Percentiles rank a stretch among this genome's conserved stretches.
Evolutionary conservation across 2,113 vertebrate species (phyloP).

Genomic region (Platichthys stellatus): DNA sequence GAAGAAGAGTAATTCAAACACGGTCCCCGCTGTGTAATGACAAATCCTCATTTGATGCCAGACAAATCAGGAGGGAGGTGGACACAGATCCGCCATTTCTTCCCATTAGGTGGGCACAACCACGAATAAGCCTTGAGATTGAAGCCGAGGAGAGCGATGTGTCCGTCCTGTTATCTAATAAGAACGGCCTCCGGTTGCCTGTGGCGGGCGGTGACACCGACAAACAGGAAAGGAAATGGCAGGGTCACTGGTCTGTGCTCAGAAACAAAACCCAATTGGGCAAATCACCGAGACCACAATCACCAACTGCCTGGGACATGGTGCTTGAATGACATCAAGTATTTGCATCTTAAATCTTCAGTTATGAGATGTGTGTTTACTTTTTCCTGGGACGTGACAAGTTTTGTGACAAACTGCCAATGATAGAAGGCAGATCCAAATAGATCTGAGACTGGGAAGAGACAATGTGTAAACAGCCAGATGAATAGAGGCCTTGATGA

Average conservation of each 20-base stretch:
- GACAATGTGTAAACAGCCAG: no score
- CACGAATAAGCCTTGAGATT: slow-evolving; percentile 52
- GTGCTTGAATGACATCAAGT: neutral
- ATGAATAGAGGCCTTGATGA: no score
- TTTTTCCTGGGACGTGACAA: neutral
- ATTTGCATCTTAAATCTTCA: slow-evolving; percentile 15
- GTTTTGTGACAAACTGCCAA: no score
- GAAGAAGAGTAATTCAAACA: slow-evolving; percentile 48
- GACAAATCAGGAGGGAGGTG: slow-evolving; percentile 53
- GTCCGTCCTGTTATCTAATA: slow-evolving; percentile 64
- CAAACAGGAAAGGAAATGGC: neutral
- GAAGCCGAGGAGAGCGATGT: slow-evolving; percentile 35
- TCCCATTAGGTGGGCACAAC: slow-evolving; percentile 51
- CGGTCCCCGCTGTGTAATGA: slow-evolving; percentile 37
- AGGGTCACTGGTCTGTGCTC: slow-evolving; percentile 9
- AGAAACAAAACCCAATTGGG: slow-evolving; percentile 13
- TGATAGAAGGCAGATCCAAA: neutral
- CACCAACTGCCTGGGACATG: neutral
- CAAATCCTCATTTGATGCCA: slow-evolving; percentile 41
- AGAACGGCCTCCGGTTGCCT: slow-evolving; percentile 38
- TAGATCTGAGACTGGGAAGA: no score
- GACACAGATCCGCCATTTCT: slow-evolving; percentile 50
- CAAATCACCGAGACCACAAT: slow-evolving; percentile 1
- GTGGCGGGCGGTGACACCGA: slow-evolving; percentile 15
- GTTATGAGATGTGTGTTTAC: neutral